Evolutionary conservation across 2,888 invertebrate species (phyloP).

Genomic region (Dynastes maya): DNA sequence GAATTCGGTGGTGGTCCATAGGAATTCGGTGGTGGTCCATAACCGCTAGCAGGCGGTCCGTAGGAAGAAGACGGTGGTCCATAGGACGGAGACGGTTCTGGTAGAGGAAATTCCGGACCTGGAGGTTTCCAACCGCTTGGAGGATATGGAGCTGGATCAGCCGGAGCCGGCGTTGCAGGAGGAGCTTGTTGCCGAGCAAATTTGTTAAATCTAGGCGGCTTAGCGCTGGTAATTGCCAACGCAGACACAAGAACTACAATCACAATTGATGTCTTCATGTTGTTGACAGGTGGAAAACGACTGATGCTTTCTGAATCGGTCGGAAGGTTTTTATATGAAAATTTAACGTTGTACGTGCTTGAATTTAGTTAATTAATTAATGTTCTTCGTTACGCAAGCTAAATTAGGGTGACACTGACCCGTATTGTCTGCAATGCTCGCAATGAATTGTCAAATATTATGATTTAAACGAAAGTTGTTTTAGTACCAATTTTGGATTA

Average conservation of each 20-base stretch:
- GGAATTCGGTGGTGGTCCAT: constrained; percentile 18
- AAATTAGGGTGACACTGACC: constrained; percentile 40
- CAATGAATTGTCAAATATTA: constrained; percentile 11
- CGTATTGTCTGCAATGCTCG: background rate
- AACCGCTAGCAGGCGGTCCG: constrained; percentile 15
- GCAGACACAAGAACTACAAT: constrained; percentile 27
- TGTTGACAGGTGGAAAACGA: background rate
- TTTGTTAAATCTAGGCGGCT: constrained; percentile 22
- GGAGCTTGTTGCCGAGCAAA: constrained; percentile 22
- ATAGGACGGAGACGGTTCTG: constrained; percentile 30
- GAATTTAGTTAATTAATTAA: constrained; percentile 8
- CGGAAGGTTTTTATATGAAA: constrained; percentile 25
- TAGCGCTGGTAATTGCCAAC: constrained; percentile 1
- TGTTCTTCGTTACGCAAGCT: background rate
- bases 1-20: constrained; percentile 1
- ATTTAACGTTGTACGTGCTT: constrained; percentile 16
- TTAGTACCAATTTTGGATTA: constrained; percentile 12
- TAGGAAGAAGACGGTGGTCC: constrained; percentile 28
- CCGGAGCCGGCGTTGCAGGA: background rate
- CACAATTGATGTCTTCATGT: constrained; percentile 37
- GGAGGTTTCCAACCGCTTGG: constrained; percentile 42
- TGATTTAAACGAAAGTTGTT: constrained; percentile 23
- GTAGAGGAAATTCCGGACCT: constrained; percentile 37
- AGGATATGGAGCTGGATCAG: constrained; percentile 33
- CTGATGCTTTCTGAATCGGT: background rate